A percentile compares a stretch with the other conserved stretches of the same genome.
These are phyloP conservation scores for Enteromius afrohamiltoni DNA, from an alignment of 2,797 vertebrate species.

Conservation along the genomic window DNA sequence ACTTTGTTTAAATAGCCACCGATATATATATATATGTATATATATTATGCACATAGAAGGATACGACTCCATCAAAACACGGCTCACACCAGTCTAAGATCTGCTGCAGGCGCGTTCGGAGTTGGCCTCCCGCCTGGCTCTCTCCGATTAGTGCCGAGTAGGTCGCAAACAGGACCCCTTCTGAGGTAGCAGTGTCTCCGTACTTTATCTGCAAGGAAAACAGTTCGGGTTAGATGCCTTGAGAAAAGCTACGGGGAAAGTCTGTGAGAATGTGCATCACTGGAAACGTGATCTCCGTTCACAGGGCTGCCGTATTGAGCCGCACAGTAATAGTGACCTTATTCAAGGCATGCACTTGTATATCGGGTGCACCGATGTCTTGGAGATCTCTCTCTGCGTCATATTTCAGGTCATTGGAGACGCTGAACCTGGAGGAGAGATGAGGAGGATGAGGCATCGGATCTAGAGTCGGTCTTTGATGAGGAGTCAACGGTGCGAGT, in stretches of 20 bases:
- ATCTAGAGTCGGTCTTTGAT: not conserved
- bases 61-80: conserved; percentile 96
- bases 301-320: not conserved
- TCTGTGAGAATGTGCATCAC: not conserved
- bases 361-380: conserved; percentile 89
- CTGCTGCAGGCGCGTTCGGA: conserved; percentile 92
- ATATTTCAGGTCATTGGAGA: conserved; percentile 97
- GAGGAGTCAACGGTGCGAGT: not conserved
- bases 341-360: conserved; percentile 95
- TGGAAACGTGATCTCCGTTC: conserved; percentile 2
- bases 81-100: conserved; percentile 96
- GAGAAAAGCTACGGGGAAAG: not conserved
- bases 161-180: conserved; percentile 97
- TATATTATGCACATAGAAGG: conserved; percentile 70
- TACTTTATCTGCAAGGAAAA: conserved; percentile 88
- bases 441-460: not conserved
- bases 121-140: conserved; percentile 96
- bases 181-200: conserved; percentile 98
- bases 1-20: no score
- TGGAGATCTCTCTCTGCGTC: conserved; percentile 97
- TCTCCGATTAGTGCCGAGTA: conserved; percentile 97
- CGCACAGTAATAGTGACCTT: conserved; percentile 78
- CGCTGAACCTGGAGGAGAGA: conserved; percentile 89
- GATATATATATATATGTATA: no score
- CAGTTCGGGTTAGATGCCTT: not conserved